Conservation (phyloP, 2,888 invertebrate genomes). For the Hyposoter dolosus region DNA sequence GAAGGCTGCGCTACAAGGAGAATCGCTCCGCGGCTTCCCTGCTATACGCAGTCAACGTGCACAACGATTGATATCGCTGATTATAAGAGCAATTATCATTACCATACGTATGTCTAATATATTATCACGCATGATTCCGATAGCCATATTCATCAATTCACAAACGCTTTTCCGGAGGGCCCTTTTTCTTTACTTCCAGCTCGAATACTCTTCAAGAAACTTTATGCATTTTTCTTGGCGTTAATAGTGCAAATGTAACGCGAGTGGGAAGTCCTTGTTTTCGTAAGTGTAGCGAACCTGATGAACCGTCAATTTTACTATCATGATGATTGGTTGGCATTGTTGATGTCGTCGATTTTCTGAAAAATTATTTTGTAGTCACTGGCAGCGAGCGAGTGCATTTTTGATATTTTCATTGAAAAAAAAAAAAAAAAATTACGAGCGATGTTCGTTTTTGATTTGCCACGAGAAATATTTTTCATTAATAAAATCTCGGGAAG, state of each 20-base stretch:
- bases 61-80: constrained; percentile 80
- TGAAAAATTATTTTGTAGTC: neutral
- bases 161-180: constrained; percentile 49
- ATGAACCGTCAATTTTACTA: neutral
- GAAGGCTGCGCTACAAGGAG: constrained; percentile 16
- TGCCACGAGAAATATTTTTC: neutral
- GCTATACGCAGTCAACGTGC: constrained; percentile 71
- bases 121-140: constrained; percentile 75
- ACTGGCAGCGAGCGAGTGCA: neutral
- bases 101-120: constrained; percentile 75
- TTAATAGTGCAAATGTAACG: neutral
- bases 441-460: neutral
- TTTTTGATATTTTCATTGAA: neutral
- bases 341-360: neutral
- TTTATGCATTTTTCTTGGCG: neutral
- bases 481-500: neutral
- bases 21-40: constrained; percentile 70
- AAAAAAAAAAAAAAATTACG: neutral
- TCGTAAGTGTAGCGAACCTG: too few relatives aligned
- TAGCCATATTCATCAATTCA: constrained; percentile 58
- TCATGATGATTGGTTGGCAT: neutral
- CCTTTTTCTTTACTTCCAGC: neutral
- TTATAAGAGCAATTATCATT: constrained; percentile 81
- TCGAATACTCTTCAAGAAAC: neutral
- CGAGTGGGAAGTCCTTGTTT: too few relatives aligned